Base-by-base conservation (phyloP, 92 coral and sea anemone species). In the Pocillopora meandrina region DNA sequence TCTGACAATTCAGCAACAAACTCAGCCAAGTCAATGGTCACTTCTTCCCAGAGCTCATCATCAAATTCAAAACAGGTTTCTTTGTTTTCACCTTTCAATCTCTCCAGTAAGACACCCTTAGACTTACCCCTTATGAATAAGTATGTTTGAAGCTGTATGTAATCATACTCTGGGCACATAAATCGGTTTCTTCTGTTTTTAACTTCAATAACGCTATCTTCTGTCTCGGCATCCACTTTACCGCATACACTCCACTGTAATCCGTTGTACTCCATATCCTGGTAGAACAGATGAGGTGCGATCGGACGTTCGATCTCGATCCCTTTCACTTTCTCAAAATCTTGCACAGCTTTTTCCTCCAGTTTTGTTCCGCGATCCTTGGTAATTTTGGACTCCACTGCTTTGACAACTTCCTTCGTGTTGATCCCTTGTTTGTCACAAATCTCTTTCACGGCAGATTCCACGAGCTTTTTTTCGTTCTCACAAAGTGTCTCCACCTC, bases 101-200 rank as follows among this genome's bases (percentile, higher is more conserved):
- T 71, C 82, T 97, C 98, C 15, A 97, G 89, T 49, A 97, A 89
- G 18, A 97, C 78, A 18, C 99, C 98, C 61, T 84, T 85, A 58
- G 81, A 61, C 82, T 87, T 97, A 33, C 88, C 90, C 67, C 95
- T 90, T 12, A 97, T 74, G 84, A 77, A 97, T 81, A 97, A 86
- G 58, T 97, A 97, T 18, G 97, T 90, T 74, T 97, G 99, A 2
- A 97, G 90, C 80, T 97, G 99, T 34, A 97, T 89, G 26, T 84
- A 88, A 75, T 97, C 99, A 65, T 97, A 97, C 14, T 89, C 85
- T 0, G 99, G 99, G 20, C 88, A 87, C 98, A 97, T 97, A 79
- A 97, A 97, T 35, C 94, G 85, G 60, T 84, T 95, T 74, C 59
- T 97, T 33, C 99, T 85, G 74, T 97, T 97, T 80, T 97, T 97